Evolutionary conservation across 2,888 invertebrate species (phyloP).

Genomic region (Sphecodes monilicornis): DNA sequence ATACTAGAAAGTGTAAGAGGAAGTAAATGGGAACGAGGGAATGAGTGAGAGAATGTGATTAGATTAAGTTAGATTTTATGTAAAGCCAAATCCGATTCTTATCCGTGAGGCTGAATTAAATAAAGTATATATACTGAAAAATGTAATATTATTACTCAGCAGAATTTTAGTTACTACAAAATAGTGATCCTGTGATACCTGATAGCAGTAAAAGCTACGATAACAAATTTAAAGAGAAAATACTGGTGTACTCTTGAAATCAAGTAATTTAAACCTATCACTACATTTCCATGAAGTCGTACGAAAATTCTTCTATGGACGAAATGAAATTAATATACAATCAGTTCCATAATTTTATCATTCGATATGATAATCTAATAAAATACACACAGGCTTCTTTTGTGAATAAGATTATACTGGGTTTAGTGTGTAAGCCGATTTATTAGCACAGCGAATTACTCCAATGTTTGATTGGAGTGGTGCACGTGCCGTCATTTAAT

Average conservation of each 20-base stretch:
- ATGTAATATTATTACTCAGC: background rate
- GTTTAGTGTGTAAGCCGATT: background rate
- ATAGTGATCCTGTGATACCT: background rate
- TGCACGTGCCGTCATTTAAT: slow-evolving; percentile 5
- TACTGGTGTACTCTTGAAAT: background rate
- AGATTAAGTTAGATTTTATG: too few species aligned
- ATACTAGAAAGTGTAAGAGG: too few species aligned
- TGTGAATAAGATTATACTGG: background rate
- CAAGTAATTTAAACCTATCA: background rate
- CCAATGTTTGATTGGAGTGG: background rate
- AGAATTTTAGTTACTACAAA: background rate
- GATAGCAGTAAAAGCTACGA: background rate
- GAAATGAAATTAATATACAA: background rate
- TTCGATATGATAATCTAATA: background rate
- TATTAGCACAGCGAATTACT: background rate
- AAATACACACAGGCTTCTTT: background rate
- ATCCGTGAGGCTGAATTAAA: too few species aligned
- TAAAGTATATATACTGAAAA: too few species aligned
- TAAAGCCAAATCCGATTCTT: too few species aligned
- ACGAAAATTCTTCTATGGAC: background rate
- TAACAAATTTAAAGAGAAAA: background rate
- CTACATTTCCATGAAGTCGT: background rate
- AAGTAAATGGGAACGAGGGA: too few species aligned
- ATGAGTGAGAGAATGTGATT: too few species aligned
- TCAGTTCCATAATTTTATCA: background rate